Evolutionary conservation across 2,888 invertebrate genomes (phyloP).

Genomic region (Drosophila histrio): DNA sequence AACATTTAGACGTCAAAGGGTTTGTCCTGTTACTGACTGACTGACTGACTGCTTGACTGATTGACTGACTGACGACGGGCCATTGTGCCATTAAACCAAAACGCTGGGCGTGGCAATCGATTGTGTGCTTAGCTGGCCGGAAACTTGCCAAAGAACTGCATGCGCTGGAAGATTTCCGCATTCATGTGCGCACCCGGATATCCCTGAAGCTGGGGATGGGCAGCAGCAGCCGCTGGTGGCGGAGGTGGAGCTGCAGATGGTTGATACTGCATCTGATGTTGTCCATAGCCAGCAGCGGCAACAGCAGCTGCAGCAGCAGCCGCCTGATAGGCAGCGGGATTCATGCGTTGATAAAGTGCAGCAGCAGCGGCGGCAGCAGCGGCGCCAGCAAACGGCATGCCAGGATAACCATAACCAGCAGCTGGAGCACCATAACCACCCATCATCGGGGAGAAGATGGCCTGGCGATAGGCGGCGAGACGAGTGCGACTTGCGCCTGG

Average conservation of each 20-base stretch:
- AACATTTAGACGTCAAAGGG: conserved; percentile 68
- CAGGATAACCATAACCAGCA: conserved; percentile 62
- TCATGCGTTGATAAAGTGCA: conserved; percentile 82
- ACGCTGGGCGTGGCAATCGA: conserved; percentile 66
- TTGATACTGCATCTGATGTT: conserved; percentile 68
- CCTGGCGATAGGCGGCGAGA: conserved; percentile 93
- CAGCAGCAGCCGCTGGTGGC: conserved; percentile 38
- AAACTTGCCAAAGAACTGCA: conserved; percentile 83
- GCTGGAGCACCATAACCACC: conserved; percentile 73
- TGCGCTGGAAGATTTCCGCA: conserved; percentile 84
- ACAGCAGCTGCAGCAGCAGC: conserved; percentile 59
- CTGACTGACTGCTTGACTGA: conserved; percentile 2
- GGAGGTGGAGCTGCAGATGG: conserved; percentile 32
- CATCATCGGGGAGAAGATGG: conserved; percentile 80
- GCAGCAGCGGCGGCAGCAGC: conserved; percentile 76
- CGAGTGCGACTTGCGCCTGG: conserved; percentile 95
- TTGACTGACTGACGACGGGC: conserved; percentile 14
- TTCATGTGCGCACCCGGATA: conserved; percentile 65
- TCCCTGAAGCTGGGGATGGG: conserved; percentile 65
- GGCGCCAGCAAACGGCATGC: conserved; percentile 69
- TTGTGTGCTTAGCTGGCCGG: conserved; percentile 69
- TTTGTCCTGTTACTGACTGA: conserved; percentile 18
- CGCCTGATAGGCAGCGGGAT: conserved; percentile 74
- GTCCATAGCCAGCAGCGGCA: conserved; percentile 54
- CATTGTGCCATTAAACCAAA: conserved; percentile 75